Conservation (phyloP, 2,888 invertebrate genomes). For the Epirrhoe tristata region DNA sequence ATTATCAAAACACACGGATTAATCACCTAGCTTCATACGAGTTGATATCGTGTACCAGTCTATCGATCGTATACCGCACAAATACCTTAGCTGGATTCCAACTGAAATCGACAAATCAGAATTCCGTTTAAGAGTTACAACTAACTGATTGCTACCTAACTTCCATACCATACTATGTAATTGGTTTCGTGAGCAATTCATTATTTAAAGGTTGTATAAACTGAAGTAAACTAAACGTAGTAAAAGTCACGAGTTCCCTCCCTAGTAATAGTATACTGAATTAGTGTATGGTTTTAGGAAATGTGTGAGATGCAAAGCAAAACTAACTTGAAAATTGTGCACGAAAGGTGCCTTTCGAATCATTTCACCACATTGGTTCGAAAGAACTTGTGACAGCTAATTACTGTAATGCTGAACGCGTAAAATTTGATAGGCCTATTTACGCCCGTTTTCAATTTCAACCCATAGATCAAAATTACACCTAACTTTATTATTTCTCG, state of each 20-base stretch:
- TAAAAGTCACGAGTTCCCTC: background rate
- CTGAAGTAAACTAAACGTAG: background rate
- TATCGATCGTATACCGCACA: constrained; percentile 22
- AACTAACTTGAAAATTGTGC: too few species aligned
- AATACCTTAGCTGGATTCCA: constrained; percentile 25
- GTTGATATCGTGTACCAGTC: constrained; percentile 2
- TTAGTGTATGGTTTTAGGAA: too few species aligned
- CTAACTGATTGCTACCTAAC: background rate
- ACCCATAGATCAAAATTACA: background rate
- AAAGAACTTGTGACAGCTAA: too few species aligned
- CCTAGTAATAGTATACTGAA: background rate
- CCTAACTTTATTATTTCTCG: background rate
- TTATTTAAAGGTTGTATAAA: background rate
- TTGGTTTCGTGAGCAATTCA: background rate
- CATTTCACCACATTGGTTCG: too few species aligned
- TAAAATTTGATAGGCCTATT: too few species aligned
- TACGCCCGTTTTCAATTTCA: background rate
- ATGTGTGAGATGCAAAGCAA: too few species aligned
- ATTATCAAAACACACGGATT: background rate
- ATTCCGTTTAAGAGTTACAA: constrained; percentile 9
- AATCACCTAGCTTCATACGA: background rate
- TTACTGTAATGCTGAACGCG: too few species aligned
- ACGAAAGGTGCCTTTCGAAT: too few species aligned
- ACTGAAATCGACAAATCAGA: constrained; percentile 19
- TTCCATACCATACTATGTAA: background rate